Base-by-base conservation (phyloP, 2,113 vertebrate genomes). In the Dasyornis broadbenti region DNA sequence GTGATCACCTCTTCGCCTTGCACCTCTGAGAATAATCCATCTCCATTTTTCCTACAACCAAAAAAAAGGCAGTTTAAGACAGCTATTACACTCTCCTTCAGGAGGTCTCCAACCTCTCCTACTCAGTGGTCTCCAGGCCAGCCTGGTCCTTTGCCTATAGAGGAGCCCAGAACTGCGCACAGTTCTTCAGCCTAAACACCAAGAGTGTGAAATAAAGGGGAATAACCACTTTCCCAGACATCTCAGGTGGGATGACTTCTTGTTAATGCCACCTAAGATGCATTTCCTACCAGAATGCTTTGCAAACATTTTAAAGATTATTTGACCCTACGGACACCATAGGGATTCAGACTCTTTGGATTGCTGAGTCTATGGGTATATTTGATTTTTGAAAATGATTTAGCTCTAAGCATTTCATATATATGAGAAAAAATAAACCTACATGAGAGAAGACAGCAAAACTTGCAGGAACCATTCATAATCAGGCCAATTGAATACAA, bases 291-390 rank as follows among this genome's bases (percentile, higher is more conserved):
- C 26, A 77, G 39, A 87, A 57, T 12, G 40, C 9, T 60, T 40
- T 42, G 17, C 15, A 77, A 72, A 52, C 1, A 6, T 52, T 37
- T 57, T 6, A 56, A 39, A 88, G 59, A 24, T 26, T 8, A 2
- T 69, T 79, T 66, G 16, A 22, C 35, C 5, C 7, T 35, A 23
- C 1, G 6, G 27, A 47, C 8, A 22, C 20, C 9, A 30, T 9
- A 33, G 16, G 15, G 9, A 68, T 45, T 37, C 0, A 0, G 15
- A 52, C 10, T 4, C 19, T 31, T 82, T 3, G 6, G 24, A 53
- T 30, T 52, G 11, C 7, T 66, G 5, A 91, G 18, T 21, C 18
- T 56, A 42, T 27, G 9, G 11, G 2, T 56, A 6, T 65, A 13
- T 57, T 78, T 61, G 21, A 53, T 84, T 95, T 77, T 53, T 6